phyloP scores from a whole-genome alignment of 2,797 vertebrate species.

The Chiroxiphia lanceolata region DNA sequence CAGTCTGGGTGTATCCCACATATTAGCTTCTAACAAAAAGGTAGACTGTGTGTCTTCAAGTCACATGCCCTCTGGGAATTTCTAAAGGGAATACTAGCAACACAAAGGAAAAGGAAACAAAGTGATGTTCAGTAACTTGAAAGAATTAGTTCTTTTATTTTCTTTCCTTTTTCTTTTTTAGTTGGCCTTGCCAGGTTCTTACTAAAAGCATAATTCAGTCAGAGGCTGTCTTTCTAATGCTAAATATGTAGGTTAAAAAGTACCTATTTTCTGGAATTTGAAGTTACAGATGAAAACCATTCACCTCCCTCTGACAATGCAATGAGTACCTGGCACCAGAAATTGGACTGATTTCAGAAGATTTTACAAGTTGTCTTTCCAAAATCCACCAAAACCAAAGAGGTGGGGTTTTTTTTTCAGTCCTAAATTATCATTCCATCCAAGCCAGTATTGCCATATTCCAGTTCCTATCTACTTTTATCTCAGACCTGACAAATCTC shows the following conservation, averaged over 20 bases:
- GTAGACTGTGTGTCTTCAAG: not conserved
- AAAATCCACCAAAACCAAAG: not conserved
- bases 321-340: not conserved
- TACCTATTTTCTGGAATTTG: not conserved
- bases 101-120: slow-evolving; percentile 6
- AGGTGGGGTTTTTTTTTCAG: not conserved
- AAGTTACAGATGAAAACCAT: not conserved
- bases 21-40: not conserved
- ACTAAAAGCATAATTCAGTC: not conserved
- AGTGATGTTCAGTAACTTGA: not conserved
- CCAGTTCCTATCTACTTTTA: not conserved
- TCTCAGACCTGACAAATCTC: not conserved
- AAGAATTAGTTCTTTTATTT: not conserved
- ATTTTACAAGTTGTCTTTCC: not conserved
- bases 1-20: not conserved
- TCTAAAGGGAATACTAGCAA: not conserved
- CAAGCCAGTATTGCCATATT: not conserved
- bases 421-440: not conserved
- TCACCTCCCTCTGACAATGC: not conserved
- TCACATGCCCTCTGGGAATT: not conserved
- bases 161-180: not conserved
- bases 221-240: not conserved
- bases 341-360: not conserved
- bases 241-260: not conserved
- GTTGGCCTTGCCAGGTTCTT: not conserved